A percentile compares a stretch with the other conserved stretches of the same genome.
Conservation (phyloP, 2,888 invertebrate species). For the Adineta ricciae region DNA sequence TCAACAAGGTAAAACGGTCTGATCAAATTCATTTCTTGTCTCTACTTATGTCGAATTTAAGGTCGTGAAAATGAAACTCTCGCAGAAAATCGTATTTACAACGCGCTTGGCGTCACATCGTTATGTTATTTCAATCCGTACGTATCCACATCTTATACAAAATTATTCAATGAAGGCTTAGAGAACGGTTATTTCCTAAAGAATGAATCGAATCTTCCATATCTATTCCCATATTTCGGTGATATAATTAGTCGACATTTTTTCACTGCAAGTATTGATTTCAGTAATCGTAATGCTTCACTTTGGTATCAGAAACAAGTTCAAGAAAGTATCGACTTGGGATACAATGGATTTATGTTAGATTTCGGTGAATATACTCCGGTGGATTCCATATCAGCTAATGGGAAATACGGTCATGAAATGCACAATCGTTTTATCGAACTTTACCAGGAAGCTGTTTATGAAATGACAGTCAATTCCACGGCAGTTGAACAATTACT, state of each 20-base stretch:
- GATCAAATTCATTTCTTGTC: no score
- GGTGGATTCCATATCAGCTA: constrained; percentile 20
- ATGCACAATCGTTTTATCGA: constrained; percentile 31
- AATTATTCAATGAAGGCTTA: constrained; percentile 17
- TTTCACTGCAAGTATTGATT: constrained; percentile 29
- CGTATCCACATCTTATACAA: constrained; percentile 20
- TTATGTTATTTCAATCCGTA: constrained; percentile 31
- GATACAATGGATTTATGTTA: constrained; percentile 32
- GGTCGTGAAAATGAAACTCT: background rate
- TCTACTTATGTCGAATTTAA: background rate
- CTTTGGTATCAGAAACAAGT: constrained; percentile 28
- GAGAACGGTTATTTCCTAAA: constrained; percentile 23
- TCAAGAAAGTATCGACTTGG: constrained; percentile 24
- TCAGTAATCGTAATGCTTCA: constrained; percentile 25
- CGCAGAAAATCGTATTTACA: constrained; percentile 17
- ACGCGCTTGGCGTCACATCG: constrained; percentile 23
- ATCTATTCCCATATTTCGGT: constrained; percentile 24
- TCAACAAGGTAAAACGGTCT: background rate
- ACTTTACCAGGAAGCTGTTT: constrained; percentile 31
- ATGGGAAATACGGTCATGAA: constrained; percentile 20
- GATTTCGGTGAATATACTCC: constrained; percentile 34
- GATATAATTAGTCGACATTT: constrained; percentile 24
- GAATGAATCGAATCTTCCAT: constrained; percentile 13
- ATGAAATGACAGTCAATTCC: background rate
- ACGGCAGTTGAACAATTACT: background rate